phyloP scores from a whole-genome alignment of 2,888 invertebrate genomes.

The Calameuta idolon region DNA sequence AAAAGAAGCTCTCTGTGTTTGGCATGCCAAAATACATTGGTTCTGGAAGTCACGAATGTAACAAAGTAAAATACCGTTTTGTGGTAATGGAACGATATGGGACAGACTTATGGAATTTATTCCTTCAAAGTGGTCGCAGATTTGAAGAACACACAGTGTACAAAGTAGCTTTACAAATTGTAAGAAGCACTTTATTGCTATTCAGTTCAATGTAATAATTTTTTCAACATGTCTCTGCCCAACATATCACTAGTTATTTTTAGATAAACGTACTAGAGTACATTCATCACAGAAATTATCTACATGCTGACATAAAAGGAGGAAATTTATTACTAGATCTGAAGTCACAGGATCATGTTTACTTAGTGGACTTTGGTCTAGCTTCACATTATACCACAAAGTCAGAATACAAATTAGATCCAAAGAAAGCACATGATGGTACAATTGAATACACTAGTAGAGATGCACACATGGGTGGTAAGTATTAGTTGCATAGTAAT shows the following conservation, averaged over 20 bases:
- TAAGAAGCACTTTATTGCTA: constrained; percentile 63
- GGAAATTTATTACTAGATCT: constrained; percentile 89
- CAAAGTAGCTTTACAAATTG: constrained; percentile 86
- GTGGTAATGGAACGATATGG: constrained; percentile 91
- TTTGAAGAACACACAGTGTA: constrained; percentile 83
- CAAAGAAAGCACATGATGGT: constrained; percentile 94
- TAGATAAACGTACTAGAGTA: constrained; percentile 92
- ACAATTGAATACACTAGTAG: constrained; percentile 96
- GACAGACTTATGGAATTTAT: constrained; percentile 84
- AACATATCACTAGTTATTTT: constrained; percentile 34
- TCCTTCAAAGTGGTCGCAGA: constrained; percentile 74
- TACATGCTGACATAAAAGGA: constrained; percentile 97
- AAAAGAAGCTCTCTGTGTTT: constrained; percentile 76
- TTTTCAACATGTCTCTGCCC: not conserved
- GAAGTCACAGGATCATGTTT: constrained; percentile 78
- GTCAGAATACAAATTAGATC: constrained; percentile 85
- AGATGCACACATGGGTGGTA: constrained; percentile 90
- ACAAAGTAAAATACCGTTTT: constrained; percentile 85
- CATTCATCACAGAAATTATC: constrained; percentile 89
- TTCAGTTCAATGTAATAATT: not conserved
- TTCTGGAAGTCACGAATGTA: constrained; percentile 84
- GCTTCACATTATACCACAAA: constrained; percentile 82
- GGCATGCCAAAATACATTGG: constrained; percentile 90
- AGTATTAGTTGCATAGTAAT: not conserved
- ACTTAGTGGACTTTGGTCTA: constrained; percentile 94